phyloP scores from a whole-genome alignment of 1,140 invertebrate genomes.

The Bombus huntii region DNA sequence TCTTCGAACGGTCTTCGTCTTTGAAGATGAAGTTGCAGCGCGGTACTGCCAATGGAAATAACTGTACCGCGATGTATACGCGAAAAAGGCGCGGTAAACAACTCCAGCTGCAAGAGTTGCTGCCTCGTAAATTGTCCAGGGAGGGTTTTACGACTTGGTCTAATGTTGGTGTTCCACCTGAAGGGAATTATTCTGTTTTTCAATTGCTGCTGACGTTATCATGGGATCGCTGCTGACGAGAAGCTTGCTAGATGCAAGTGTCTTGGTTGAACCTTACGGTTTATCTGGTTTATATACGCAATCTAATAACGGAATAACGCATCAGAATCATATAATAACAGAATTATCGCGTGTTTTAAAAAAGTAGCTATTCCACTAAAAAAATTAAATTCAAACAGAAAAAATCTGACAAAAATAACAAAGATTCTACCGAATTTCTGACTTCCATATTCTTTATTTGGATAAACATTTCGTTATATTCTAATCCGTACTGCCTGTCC shows the following conservation, averaged over 20 bases:
- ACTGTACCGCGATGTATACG: conserved; percentile 56
- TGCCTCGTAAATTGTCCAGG: conserved; percentile 56
- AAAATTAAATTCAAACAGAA: no score
- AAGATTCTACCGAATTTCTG: no score
- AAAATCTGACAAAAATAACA: no score
- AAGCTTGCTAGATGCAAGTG: no score
- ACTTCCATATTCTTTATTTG: no score
- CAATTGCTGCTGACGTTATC: conserved; percentile 4
- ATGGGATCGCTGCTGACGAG: no score
- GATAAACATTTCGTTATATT: no score
- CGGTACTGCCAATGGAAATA: conserved; percentile 51
- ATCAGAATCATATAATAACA: neutral
- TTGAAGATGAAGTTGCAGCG: conserved; percentile 59
- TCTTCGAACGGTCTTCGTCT: neutral
- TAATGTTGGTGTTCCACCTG: conserved; percentile 27
- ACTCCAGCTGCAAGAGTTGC: neutral
- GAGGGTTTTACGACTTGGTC: conserved; percentile 39
- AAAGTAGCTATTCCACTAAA: no score
- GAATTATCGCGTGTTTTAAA: neutral
- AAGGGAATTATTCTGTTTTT: conserved; percentile 15
- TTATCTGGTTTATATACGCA: neutral
- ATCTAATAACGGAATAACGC: neutral
- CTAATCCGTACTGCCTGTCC: no score
- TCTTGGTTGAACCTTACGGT: neutral
- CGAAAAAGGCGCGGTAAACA: conserved; percentile 34